phyloP scores from a whole-genome alignment of 2,797 vertebrate species.

The Sylvilagus floridanus region DNA sequence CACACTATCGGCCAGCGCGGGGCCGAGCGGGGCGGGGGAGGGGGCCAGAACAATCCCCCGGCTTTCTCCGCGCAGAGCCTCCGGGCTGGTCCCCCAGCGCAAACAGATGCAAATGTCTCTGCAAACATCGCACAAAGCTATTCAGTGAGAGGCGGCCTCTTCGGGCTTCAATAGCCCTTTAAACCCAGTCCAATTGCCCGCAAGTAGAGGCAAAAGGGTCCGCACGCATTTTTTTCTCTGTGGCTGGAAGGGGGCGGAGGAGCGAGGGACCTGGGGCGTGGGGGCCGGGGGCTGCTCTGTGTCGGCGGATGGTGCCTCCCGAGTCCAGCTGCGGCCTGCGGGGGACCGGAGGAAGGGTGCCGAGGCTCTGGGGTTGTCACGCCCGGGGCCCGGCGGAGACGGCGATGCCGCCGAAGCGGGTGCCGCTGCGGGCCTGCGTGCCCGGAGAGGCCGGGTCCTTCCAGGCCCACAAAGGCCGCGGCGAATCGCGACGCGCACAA shows the following conservation, averaged over 20 bases:
- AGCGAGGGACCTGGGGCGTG: constrained; percentile 18
- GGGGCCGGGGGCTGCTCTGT: constrained; percentile 64
- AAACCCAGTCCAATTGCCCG: constrained; percentile 91
- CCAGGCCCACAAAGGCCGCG: constrained; percentile 95
- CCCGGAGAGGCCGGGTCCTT: constrained; percentile 94
- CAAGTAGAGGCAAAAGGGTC: constrained; percentile 93
- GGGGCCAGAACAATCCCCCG: constrained; percentile 61
- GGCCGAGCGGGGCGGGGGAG: background rate
- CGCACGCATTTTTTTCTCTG: constrained; percentile 92
- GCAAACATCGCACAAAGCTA: constrained; percentile 93
- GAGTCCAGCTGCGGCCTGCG: constrained; percentile 70
- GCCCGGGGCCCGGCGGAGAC: constrained; percentile 55
- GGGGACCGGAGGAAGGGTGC: constrained; percentile 59
- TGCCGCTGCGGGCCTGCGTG: constrained; percentile 92
- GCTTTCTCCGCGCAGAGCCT: constrained; percentile 84
- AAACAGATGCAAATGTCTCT: constrained; percentile 97
- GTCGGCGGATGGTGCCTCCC: constrained; percentile 84
- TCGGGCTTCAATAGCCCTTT: constrained; percentile 93
- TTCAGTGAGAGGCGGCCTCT: constrained; percentile 90
- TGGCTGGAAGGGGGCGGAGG: constrained; percentile 52
- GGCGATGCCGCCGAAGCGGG: constrained; percentile 47
- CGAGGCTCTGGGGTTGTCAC: background rate
- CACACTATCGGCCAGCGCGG: constrained; percentile 29
- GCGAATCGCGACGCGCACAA: constrained; percentile 96
- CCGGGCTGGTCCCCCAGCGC: constrained; percentile 88